phyloP scores from a whole-genome alignment of 2,888 invertebrate genomes.

The Caenorhabditis sp. region DNA sequence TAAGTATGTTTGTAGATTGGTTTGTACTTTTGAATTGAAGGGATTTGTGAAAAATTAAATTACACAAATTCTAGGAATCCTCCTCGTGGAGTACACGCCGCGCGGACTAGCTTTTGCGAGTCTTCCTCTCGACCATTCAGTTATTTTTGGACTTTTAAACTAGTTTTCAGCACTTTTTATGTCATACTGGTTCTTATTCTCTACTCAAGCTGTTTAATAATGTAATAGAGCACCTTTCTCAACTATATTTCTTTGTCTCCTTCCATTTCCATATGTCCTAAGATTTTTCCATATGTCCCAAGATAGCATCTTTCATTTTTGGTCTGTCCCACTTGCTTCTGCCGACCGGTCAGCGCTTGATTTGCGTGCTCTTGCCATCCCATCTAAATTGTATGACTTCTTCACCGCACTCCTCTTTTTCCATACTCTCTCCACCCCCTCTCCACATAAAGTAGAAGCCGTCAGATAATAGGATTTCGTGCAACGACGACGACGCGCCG shows the following conservation, averaged over 20 bases:
- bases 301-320: constrained; percentile 13
- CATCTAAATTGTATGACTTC: constrained; percentile 47
- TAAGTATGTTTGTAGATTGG: too few species aligned
- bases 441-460: constrained; percentile 50
- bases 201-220: too few species aligned
- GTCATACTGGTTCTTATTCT: too few species aligned
- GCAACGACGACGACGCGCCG: constrained; percentile 23
- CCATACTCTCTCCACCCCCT: constrained; percentile 2
- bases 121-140: neutral
- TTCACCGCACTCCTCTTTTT: neutral
- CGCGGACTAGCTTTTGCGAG: neutral
- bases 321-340: neutral
- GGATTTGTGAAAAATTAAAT: too few species aligned
- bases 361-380: constrained; percentile 42
- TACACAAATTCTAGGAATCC: too few species aligned
- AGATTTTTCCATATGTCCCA: neutral
- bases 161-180: too few species aligned
- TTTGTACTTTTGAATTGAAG: too few species aligned
- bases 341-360: constrained; percentile 40
- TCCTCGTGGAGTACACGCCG: constrained; percentile 22
- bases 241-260: too few species aligned
- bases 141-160: neutral
- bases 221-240: too few species aligned
- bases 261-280: neutral
- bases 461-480: constrained; percentile 56